A percentile compares a stretch with the other conserved stretches of the same genome.
Evolutionary conservation across 2,888 invertebrate genomes (phyloP).

Genomic region (Nycteola revayana): DNA sequence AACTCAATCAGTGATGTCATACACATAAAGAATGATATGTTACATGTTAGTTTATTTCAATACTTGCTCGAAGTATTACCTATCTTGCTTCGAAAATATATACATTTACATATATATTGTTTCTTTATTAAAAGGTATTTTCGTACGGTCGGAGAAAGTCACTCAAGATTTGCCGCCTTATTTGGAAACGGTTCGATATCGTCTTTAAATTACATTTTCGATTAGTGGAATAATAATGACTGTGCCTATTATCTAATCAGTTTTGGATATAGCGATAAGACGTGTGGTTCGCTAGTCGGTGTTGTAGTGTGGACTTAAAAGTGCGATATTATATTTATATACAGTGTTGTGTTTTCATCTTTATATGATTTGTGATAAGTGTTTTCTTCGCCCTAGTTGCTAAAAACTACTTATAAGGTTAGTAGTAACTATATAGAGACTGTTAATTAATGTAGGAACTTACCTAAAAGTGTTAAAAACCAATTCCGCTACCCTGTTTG

Average conservation of each 20-base stretch:
- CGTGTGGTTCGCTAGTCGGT: constrained; percentile 46
- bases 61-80: constrained; percentile 9
- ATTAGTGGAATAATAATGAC: constrained; percentile 70
- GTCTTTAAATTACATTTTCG: constrained; percentile 50
- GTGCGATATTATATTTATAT: constrained; percentile 30
- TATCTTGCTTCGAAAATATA: too few species aligned
- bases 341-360: constrained; percentile 32
- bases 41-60: constrained; percentile 11
- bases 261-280: constrained; percentile 62
- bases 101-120: too few species aligned
- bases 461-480: too few species aligned
- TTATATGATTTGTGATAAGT: constrained; percentile 17
- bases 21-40: constrained; percentile 24
- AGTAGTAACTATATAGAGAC: too few species aligned
- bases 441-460: too few species aligned
- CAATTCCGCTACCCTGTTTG: too few species aligned
- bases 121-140: background rate
- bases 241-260: constrained; percentile 66
- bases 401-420: too few species aligned
- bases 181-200: constrained; percentile 32
- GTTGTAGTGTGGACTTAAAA: constrained; percentile 48
- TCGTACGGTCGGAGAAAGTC: constrained; percentile 17
- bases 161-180: constrained; percentile 8
- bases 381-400: background rate
- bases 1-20: constrained; percentile 46